Evolutionary conservation across 2,888 invertebrate species (phyloP).

Genomic region (Caenorhabditis zanzibari): DNA sequence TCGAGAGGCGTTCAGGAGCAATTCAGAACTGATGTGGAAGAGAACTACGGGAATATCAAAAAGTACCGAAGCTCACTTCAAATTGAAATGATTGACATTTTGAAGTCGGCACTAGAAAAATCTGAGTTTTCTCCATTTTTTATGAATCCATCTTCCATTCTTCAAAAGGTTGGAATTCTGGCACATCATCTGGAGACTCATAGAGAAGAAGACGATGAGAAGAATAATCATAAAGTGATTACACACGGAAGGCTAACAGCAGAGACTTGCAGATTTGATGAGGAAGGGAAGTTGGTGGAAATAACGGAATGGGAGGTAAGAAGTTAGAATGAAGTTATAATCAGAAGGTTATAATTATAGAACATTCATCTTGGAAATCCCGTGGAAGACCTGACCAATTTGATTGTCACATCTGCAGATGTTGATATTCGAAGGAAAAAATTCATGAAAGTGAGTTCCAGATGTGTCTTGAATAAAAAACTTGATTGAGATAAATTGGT

Average conservation of each 20-base stretch:
- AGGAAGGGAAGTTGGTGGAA: conserved; percentile 62
- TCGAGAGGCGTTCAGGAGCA: conserved; percentile 20
- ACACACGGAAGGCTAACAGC: conserved; percentile 67
- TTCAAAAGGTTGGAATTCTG: conserved; percentile 54
- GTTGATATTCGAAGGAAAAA: conserved; percentile 60
- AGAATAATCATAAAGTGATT: conserved; percentile 49
- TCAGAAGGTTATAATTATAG: conserved; percentile 46
- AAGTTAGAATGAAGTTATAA: background rate
- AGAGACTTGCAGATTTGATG: conserved; percentile 57
- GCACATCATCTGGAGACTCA: conserved; percentile 33
- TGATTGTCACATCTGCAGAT: conserved; percentile 68
- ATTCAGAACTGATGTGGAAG: conserved; percentile 51
- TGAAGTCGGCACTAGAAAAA: conserved; percentile 31
- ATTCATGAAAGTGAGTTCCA: conserved; percentile 67
- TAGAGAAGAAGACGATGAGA: conserved; percentile 17
- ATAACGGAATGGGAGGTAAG: conserved; percentile 73
- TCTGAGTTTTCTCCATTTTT: conserved; percentile 42
- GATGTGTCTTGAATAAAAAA: conserved; percentile 2
- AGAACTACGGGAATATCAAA: conserved; percentile 61
- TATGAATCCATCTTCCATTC: conserved; percentile 29
- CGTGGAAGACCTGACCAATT: conserved; percentile 66
- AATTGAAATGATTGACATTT: conserved; percentile 36
- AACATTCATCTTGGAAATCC: conserved; percentile 72
- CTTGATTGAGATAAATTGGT: background rate
- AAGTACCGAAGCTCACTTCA: conserved; percentile 42